Evolutionary conservation across 2,888 invertebrate genomes (phyloP).

Genomic region (Balanococcus diminutus): DNA sequence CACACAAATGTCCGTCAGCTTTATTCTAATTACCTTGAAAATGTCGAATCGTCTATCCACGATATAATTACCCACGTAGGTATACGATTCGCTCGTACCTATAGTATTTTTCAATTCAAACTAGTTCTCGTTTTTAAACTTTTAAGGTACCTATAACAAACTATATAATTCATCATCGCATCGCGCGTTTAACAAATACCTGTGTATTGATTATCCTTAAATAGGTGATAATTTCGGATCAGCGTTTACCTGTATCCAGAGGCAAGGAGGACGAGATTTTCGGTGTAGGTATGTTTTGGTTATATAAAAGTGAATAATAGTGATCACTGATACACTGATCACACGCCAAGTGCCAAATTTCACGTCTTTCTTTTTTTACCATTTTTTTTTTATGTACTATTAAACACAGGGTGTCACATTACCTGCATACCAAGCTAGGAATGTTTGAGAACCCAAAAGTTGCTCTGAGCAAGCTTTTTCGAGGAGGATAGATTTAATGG

Average conservation of each 20-base stretch:
- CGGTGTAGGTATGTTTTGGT: neutral
- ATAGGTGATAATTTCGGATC: neutral
- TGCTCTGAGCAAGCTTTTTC: no score
- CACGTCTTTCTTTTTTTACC: neutral
- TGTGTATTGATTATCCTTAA: neutral
- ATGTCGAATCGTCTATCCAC: conserved; percentile 3
- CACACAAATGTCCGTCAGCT: conserved; percentile 25
- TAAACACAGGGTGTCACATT: no score
- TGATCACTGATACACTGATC: no score
- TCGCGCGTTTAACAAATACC: neutral
- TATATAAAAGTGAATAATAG: no score
- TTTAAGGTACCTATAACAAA: no score
- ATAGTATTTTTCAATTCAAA: neutral
- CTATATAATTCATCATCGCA: neutral
- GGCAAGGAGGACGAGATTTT: neutral
- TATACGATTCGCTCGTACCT: neutral
- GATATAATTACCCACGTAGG: neutral
- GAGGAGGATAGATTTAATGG: no score
- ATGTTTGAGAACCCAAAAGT: no score
- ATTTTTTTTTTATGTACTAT: no score
- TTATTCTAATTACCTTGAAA: conserved; percentile 41
- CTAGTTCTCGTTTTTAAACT: neutral
- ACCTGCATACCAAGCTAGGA: no score
- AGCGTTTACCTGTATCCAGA: neutral
- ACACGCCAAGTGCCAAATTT: neutral